These are phyloP conservation scores for Clostera curtula DNA, from an alignment of 2,888 invertebrate species.

Conservation along the genomic window DNA sequence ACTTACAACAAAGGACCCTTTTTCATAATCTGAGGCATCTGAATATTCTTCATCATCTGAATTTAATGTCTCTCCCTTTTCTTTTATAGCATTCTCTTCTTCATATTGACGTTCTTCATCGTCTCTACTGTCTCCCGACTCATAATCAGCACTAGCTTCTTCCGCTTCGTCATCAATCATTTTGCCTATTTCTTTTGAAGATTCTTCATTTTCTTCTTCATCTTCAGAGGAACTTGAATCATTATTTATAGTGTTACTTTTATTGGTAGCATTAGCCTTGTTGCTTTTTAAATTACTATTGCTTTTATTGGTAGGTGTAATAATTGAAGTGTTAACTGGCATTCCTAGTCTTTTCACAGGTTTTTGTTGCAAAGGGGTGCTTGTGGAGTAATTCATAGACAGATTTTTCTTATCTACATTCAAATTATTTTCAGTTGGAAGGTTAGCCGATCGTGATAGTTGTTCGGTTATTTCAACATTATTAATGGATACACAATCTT, in stretches of 20 bases:
- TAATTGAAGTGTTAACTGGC: constrained; percentile 46
- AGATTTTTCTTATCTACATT: constrained; percentile 31
- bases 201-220: constrained; percentile 14
- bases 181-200: constrained; percentile 19
- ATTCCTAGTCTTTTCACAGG: constrained; percentile 33
- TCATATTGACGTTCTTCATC: constrained; percentile 65
- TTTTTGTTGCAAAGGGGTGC: constrained; percentile 57
- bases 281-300: constrained; percentile 17
- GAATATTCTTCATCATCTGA: constrained; percentile 52
- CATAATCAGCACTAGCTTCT: constrained; percentile 56
- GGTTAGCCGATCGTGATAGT: constrained; percentile 34
- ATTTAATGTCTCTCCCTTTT: constrained; percentile 68
- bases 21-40: constrained; percentile 62
- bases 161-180: constrained; percentile 51
- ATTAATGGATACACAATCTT: constrained; percentile 26
- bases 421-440: constrained; percentile 27
- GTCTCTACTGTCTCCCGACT: constrained; percentile 66
- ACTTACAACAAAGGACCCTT: constrained; percentile 72
- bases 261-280: constrained; percentile 12
- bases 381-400: constrained; percentile 43
- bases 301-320: constrained; percentile 26
- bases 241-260: constrained; percentile 12
- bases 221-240: constrained; percentile 6
- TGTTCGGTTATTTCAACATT: constrained; percentile 20
- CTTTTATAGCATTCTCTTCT: constrained; percentile 61